Conservation (phyloP, 1,140 invertebrate genomes). For the Drosophila biarmipes region DNA sequence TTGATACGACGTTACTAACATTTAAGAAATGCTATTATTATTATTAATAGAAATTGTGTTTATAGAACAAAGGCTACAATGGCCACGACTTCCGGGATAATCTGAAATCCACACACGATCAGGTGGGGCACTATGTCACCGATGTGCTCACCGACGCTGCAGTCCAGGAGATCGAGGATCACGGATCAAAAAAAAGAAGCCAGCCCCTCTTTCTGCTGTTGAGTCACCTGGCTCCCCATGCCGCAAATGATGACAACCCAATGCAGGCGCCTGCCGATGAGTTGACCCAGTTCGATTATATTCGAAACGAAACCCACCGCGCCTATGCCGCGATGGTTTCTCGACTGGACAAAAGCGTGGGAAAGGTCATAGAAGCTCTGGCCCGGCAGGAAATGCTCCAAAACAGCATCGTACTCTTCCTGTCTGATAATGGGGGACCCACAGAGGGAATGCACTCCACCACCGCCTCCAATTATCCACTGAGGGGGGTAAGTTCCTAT, state of each 20-base stretch:
- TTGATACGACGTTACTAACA: too few species aligned
- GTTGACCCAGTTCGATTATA: conserved; percentile 90
- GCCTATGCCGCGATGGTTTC: conserved; percentile 94
- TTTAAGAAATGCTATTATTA: too few species aligned
- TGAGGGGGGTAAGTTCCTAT: conserved; percentile 88
- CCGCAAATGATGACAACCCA: conserved; percentile 88
- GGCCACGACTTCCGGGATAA: conserved; percentile 90
- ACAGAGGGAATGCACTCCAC: conserved; percentile 89
- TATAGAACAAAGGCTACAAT: conserved; percentile 66
- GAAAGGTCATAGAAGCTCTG: conserved; percentile 89
- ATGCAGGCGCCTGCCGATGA: conserved; percentile 92
- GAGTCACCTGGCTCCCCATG: conserved; percentile 92
- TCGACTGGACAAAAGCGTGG: conserved; percentile 93
- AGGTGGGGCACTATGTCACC: conserved; percentile 90
- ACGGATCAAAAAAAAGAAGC: conserved; percentile 45
- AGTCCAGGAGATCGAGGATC: conserved; percentile 86
- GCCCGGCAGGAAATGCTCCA: conserved; percentile 88
- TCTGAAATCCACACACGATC: conserved; percentile 86
- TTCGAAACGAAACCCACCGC: conserved; percentile 89
- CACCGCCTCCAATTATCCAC: conserved; percentile 94
- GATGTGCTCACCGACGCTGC: conserved; percentile 91
- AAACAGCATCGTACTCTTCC: conserved; percentile 90
- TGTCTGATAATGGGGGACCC: conserved; percentile 92
- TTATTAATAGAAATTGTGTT: too few species aligned
- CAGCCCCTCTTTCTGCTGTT: conserved; percentile 92